Conservation (phyloP, 2,888 invertebrate genomes). For the Ichneumoninae sp. region DNA sequence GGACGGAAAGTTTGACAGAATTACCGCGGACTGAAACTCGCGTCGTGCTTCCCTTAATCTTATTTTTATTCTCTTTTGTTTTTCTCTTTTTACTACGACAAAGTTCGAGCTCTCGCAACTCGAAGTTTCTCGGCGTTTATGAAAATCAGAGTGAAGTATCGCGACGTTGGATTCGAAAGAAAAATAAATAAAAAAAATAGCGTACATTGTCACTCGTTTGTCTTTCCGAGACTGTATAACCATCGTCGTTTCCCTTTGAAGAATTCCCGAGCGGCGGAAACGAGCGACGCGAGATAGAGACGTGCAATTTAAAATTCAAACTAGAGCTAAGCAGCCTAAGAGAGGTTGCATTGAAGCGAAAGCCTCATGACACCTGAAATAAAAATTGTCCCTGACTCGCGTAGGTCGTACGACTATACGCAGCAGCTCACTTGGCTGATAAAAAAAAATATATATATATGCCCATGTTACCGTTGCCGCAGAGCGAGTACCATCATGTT, state of each 20-base stretch:
- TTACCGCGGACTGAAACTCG: slow-evolving; percentile 1
- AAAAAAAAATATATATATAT: neutral
- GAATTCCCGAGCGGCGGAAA: neutral
- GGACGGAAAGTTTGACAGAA: slow-evolving; percentile 19
- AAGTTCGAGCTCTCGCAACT: neutral
- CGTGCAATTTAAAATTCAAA: neutral
- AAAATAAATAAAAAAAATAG: neutral
- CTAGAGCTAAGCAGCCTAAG: neutral
- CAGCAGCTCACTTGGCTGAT: neutral
- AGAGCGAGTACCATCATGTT: slow-evolving; percentile 56
- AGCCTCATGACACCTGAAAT: slow-evolving; percentile 42
- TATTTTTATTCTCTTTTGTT: neutral
- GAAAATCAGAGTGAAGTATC: neutral
- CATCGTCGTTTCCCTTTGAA: neutral
- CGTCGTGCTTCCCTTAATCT: neutral
- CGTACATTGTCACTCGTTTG: neutral
- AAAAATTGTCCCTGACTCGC: slow-evolving; percentile 46
- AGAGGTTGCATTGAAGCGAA: neutral
- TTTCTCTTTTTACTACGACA: neutral
- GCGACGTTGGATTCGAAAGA: neutral
- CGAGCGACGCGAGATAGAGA: neutral
- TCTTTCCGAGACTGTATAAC: neutral
- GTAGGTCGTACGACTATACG: slow-evolving; percentile 29
- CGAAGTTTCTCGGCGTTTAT: neutral
- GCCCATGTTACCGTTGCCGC: slow-evolving; percentile 42